Conservation (phyloP, 2,113 vertebrate species). For the Emydocephalus ijimae region DNA sequence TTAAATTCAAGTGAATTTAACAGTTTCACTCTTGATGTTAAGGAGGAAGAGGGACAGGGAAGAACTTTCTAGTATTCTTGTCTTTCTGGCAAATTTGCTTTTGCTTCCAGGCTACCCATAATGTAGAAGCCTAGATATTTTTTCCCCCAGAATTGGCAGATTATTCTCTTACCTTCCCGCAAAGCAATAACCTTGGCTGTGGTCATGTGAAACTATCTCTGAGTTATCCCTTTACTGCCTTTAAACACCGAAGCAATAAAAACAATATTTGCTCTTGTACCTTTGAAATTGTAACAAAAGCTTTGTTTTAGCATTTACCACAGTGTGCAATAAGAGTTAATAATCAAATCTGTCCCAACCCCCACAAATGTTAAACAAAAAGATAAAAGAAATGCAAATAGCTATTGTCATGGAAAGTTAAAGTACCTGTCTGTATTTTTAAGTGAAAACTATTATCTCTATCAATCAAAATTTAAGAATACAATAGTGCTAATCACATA, state of each 20-base stretch:
- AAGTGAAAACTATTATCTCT: conserved; percentile 88
- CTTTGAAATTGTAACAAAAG: conserved; percentile 79
- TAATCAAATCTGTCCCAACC: conserved; percentile 82
- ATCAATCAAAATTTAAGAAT: conserved; percentile 89
- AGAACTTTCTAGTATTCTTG: not conserved
- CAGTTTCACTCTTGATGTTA: not conserved
- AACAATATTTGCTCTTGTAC: conserved; percentile 80
- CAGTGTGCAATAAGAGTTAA: conserved; percentile 82
- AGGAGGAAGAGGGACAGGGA: not conserved
- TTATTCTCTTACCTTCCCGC: conserved; percentile 56
- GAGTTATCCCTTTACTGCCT: conserved; percentile 74
- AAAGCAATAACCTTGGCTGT: conserved; percentile 61
- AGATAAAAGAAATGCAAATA: conserved; percentile 87
- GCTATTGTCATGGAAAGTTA: conserved; percentile 87
- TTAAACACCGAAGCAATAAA: conserved; percentile 73
- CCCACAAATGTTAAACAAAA: conserved; percentile 84
- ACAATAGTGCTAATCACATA: conserved; percentile 85
- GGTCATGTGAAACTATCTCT: conserved; percentile 74
- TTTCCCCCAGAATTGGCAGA: not conserved
- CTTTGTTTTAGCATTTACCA: conserved; percentile 81
- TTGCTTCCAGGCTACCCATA: conserved; percentile 5
- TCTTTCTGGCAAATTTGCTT: not conserved
- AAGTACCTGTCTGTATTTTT: conserved; percentile 87
- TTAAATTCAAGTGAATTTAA: not conserved
- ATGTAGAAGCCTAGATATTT: conserved; percentile 7